Conservation (phyloP, 2,888 invertebrate genomes). For the Nomada fabriciana region DNA sequence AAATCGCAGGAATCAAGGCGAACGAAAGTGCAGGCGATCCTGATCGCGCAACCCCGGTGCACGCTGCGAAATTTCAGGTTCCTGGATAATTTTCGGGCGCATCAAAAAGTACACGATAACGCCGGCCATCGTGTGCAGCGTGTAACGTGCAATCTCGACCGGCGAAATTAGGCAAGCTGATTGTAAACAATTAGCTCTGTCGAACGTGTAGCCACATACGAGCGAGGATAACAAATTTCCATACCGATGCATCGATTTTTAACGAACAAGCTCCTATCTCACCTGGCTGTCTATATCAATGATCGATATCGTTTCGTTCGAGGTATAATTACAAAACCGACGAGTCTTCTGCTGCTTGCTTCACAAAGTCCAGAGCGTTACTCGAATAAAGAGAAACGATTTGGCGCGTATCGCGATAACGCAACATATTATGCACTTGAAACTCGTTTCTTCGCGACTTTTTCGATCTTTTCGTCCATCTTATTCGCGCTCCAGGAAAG, state of each 20-base stretch:
- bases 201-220: slow-evolving; percentile 19
- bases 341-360: slow-evolving; percentile 7
- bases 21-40: not conserved
- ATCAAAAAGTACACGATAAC: slow-evolving; percentile 37
- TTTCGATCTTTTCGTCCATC: not conserved
- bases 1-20: not conserved
- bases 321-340: slow-evolving; percentile 29
- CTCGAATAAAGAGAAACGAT: slow-evolving; percentile 3
- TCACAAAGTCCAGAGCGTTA: not conserved
- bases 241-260: slow-evolving; percentile 59
- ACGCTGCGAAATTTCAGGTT: slow-evolving; percentile 46
- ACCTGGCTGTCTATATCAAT: slow-evolving; percentile 31
- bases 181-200: slow-evolving; percentile 56
- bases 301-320: slow-evolving; percentile 49
- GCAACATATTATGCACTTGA: slow-evolving; percentile 9
- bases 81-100: slow-evolving; percentile 22
- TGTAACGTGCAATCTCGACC: slow-evolving; percentile 48
- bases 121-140: slow-evolving; percentile 6
- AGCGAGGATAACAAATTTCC: slow-evolving; percentile 54
- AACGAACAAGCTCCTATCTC: slow-evolving; percentile 22
- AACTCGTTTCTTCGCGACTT: not conserved
- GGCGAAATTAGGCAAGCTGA: slow-evolving; percentile 56
- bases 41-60: not conserved
- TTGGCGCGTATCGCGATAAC: not conserved
- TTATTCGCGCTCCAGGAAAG: too few relatives aligned